A percentile compares a stretch with the other conserved stretches of the same genome.
phyloP scores from a whole-genome alignment of 2,113 vertebrate genomes.

The Nansenia antarctica region DNA sequence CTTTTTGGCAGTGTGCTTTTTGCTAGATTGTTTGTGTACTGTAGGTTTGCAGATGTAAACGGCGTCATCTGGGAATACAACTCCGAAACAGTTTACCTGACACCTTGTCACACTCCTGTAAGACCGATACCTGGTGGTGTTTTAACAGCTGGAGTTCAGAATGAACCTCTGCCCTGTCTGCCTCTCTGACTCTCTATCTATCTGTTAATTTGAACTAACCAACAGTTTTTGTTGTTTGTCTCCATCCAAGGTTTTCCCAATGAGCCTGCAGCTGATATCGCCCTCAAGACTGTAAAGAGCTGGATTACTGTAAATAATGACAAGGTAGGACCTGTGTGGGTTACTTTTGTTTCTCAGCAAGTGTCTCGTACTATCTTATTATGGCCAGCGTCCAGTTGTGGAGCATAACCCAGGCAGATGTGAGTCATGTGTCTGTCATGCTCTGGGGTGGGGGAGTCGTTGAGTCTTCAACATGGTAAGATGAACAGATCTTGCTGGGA shows the following conservation, averaged over 20 bases:
- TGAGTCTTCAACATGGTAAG: background rate
- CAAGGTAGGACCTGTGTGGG: conserved; percentile 76
- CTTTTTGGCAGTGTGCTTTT: too few species aligned
- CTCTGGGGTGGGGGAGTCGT: conserved; percentile 6
- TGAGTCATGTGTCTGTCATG: background rate
- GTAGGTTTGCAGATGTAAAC: too few species aligned
- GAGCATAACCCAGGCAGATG: conserved; percentile 3
- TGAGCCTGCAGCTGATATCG: conserved; percentile 90
- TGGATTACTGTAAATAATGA: conserved; percentile 89
- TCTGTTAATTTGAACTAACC: conserved; percentile 34
- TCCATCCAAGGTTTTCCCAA: conserved; percentile 98
- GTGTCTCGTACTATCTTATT: background rate
- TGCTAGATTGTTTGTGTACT: too few species aligned
- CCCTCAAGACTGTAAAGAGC: conserved; percentile 86
- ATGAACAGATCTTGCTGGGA: background rate
- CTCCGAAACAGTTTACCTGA: too few species aligned
- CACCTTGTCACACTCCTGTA: too few species aligned
- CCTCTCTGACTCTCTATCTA: conserved; percentile 39
- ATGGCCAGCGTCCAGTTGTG: background rate
- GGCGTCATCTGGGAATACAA: too few species aligned
- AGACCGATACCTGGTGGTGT: too few species aligned
- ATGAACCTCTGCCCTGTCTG: background rate
- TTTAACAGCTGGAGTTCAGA: background rate
- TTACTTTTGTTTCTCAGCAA: background rate
- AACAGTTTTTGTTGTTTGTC: too few species aligned